Evolutionary conservation across 2,113 vertebrate genomes (phyloP).

Genomic region (Tupaia tana): DNA sequence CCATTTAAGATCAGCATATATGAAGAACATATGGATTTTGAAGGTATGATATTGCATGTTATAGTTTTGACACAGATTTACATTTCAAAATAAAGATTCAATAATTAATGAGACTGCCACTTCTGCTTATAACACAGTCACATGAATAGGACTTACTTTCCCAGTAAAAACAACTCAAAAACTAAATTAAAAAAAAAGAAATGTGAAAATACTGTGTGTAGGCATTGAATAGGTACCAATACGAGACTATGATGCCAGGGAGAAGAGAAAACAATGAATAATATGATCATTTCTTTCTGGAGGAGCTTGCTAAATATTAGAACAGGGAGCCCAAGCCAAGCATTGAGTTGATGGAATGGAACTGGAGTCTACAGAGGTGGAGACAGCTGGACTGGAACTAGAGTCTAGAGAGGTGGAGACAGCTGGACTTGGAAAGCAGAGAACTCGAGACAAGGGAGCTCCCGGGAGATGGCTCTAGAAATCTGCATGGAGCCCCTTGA

Average conservation of each 20-base stretch:
- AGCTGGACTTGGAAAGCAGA: not conserved
- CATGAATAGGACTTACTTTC: not conserved
- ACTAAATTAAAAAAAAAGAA: not conserved
- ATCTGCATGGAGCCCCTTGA: not conserved
- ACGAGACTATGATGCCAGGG: not conserved
- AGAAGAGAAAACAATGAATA: not conserved
- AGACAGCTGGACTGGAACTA: not conserved
- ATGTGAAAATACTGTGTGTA: not conserved
- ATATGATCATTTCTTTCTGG: not conserved
- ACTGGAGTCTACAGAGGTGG: not conserved
- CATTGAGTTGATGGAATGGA: not conserved
- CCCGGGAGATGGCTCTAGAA: not conserved
- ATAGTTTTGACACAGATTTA: not conserved
- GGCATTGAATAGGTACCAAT: not conserved
- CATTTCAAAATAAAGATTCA: conserved; percentile 27
- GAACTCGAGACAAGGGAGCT: not conserved
- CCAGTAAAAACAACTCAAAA: not conserved
- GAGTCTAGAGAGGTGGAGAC: not conserved
- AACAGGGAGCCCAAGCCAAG: not conserved
- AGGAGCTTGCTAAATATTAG: not conserved
- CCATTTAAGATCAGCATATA: not conserved
- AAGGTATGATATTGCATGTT: not conserved
- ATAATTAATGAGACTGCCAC: not conserved
- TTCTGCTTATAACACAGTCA: not conserved
- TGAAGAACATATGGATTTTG: not conserved